Evolutionary conservation across 1,140 invertebrate species (phyloP).

Genomic region (Ectropis grisescens): DNA sequence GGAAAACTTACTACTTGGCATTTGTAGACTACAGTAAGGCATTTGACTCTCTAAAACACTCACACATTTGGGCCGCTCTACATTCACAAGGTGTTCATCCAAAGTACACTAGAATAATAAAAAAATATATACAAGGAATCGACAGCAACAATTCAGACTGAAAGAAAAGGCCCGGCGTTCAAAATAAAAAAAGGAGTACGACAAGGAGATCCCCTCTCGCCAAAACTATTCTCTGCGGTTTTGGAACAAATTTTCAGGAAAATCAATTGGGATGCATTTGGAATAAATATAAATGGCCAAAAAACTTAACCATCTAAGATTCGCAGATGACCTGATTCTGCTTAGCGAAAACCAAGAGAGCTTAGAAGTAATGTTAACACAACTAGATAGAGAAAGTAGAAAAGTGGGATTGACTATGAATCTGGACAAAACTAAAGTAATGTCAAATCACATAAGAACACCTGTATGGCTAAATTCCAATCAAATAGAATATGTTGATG

Average conservation of each 20-base stretch:
- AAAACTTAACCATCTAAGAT: constrained; percentile 7
- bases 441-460: constrained; percentile 1
- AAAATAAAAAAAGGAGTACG: constrained; percentile 3
- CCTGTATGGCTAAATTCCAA: neutral
- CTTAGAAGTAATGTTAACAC: constrained; percentile 1
- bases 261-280: neutral
- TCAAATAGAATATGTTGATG: neutral
- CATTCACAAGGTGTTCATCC: constrained; percentile 1
- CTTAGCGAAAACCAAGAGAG: neutral
- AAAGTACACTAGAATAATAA: constrained; percentile 6
- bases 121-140: constrained; percentile 1
- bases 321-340: constrained; percentile 3
- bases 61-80: constrained; percentile 5
- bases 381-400: constrained; percentile 2
- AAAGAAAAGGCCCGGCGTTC: constrained; percentile 7
- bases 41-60: constrained; percentile 1
- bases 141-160: neutral
- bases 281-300: constrained; percentile 1
- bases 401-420: constrained; percentile 4
- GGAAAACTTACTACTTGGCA: constrained; percentile 2
- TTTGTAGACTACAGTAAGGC: constrained; percentile 2
- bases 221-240: neutral
- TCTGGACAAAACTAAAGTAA: constrained; percentile 1
- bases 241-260: neutral
- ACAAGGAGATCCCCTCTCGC: neutral